Conservation (phyloP, 2,113 vertebrate species). For the Tupaia tana region DNA sequence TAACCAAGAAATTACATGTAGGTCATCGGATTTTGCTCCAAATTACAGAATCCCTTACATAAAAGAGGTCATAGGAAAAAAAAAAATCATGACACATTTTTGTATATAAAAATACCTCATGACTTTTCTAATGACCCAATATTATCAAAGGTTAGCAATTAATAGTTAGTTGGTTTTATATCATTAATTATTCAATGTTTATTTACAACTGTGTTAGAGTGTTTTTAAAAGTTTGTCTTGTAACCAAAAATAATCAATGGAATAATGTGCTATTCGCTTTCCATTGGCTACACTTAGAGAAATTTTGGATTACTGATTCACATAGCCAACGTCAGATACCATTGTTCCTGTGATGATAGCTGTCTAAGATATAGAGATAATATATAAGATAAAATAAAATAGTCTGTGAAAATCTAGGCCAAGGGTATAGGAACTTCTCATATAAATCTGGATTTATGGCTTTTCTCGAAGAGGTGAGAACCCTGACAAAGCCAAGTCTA, state of each 20-base stretch:
- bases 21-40: not conserved
- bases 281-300: not conserved
- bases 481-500: conserved; percentile 9
- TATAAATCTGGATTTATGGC: not conserved
- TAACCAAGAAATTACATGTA: not conserved
- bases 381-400: conserved; percentile 33
- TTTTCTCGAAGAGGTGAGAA: conserved; percentile 9
- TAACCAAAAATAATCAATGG: not conserved
- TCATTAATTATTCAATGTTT: not conserved
- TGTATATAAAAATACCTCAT: no score
- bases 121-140: not conserved
- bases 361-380: conserved; percentile 45
- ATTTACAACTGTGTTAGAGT: not conserved
- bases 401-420: not conserved
- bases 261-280: not conserved
- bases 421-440: not conserved
- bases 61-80: not conserved
- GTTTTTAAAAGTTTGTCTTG: conserved; percentile 1
- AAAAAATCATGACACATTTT: no score
- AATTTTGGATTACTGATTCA: not conserved
- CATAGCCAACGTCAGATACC: not conserved
- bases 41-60: not conserved
- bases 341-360: not conserved
- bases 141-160: not conserved
- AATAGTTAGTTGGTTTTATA: not conserved